phyloP scores from a whole-genome alignment of 2,113 vertebrate species.

The Tupaia chinensis region DNA sequence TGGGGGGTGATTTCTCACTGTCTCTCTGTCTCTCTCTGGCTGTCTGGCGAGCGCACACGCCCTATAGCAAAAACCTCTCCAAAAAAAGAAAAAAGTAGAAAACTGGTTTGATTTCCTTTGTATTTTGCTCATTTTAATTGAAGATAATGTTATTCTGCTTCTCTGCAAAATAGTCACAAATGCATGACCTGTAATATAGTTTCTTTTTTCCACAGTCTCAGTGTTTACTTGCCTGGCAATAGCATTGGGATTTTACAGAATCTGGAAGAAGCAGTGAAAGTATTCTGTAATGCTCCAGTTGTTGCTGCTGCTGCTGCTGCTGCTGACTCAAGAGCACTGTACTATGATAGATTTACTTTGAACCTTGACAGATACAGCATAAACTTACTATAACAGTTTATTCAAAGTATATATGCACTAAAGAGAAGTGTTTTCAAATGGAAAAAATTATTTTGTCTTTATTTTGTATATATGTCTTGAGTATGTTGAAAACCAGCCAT shows the following conservation, averaged over 20 bases:
- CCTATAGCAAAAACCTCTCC: too few species aligned
- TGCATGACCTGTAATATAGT: neutral
- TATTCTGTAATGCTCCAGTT: neutral
- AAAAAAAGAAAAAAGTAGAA: neutral
- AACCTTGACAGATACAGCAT: neutral
- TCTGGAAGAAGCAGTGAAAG: conserved; percentile 90
- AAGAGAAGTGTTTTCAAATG: conserved; percentile 7
- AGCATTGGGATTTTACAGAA: conserved; percentile 93
- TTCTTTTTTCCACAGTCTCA: conserved; percentile 87
- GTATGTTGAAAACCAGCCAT: conserved; percentile 51
- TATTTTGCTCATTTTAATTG: conserved; percentile 25
- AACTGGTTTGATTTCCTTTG: conserved; percentile 25
- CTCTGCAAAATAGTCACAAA: conserved; percentile 36
- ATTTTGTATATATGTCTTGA: conserved; percentile 17
- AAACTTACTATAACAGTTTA: neutral
- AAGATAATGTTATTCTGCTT: conserved; percentile 33
- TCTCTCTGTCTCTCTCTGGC: too few species aligned
- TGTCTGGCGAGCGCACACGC: too few species aligned
- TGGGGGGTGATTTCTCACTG: too few species aligned
- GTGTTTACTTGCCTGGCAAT: conserved; percentile 96
- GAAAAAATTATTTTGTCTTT: conserved; percentile 45
- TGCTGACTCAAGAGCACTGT: neutral
- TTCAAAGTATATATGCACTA: conserved; percentile 21
- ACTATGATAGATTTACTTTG: neutral
- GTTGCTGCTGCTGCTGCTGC: neutral